These are phyloP conservation scores for Scaptomyza parva DNA, from an alignment of 2,888 invertebrate species.

Conservation along the genomic window DNA sequence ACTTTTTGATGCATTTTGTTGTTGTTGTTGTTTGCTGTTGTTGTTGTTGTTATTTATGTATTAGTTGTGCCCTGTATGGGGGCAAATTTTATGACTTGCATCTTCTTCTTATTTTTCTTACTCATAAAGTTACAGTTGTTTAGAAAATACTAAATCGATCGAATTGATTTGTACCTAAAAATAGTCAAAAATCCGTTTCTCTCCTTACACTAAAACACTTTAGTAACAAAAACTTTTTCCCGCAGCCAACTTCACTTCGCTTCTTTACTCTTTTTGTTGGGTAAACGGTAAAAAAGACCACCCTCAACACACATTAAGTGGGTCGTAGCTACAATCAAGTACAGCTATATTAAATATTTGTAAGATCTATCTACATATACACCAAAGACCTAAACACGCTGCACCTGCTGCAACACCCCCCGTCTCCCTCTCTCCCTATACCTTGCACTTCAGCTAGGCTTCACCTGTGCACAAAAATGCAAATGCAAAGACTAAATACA, in stretches of 20 bases:
- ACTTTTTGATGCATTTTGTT: slow-evolving; percentile 15
- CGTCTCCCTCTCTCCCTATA: no score
- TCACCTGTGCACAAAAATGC: slow-evolving; percentile 66
- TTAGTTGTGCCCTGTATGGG: slow-evolving; percentile 61
- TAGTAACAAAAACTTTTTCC: no score
- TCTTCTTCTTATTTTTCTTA: no score
- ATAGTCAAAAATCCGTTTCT: no score
- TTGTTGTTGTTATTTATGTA: slow-evolving; percentile 54
- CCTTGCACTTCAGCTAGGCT: slow-evolving; percentile 5
- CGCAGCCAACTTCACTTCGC: no score
- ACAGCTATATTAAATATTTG: slow-evolving; percentile 10
- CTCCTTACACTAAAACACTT: no score
- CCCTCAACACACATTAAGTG: slow-evolving; percentile 32
- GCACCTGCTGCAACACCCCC: no score
- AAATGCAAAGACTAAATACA: slow-evolving; percentile 61
- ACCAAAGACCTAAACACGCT: background rate
- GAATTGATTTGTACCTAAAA: no score
- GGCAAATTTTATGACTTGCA: slow-evolving; percentile 42
- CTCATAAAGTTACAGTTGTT: no score
- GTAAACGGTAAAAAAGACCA: slow-evolving; percentile 28
- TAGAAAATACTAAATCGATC: no score
- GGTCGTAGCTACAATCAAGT: slow-evolving; percentile 4
- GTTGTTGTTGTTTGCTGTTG: background rate
- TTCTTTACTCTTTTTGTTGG: slow-evolving; percentile 8
- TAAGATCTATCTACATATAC: slow-evolving; percentile 8